Percentiles rank a stretch among this genome's conserved stretches.
Evolutionary conservation across 2,113 vertebrate genomes (phyloP).

Genomic region (Lophius piscatorius): DNA sequence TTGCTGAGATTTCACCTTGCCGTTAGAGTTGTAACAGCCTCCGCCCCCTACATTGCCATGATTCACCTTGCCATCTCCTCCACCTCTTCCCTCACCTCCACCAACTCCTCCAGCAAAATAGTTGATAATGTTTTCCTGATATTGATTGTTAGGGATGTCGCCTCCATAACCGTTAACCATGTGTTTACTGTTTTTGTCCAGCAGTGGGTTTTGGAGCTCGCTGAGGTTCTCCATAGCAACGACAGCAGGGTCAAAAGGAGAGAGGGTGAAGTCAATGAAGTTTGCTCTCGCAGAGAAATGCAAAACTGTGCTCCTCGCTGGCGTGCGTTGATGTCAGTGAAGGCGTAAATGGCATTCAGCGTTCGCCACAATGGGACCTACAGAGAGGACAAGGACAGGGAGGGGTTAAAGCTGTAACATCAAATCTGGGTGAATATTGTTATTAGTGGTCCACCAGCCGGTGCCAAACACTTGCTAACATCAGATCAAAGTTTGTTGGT

Average conservation of each 20-base stretch:
- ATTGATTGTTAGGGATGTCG: conserved; percentile 85
- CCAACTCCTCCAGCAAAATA: conserved; percentile 87
- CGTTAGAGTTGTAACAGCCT: conserved; percentile 67
- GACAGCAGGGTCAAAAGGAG: conserved; percentile 2
- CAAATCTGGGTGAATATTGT: conserved; percentile 11
- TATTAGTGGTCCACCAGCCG: conserved; percentile 25
- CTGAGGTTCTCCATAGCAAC: conserved; percentile 91
- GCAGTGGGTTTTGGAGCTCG: conserved; percentile 91
- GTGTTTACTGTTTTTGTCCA: conserved; percentile 88
- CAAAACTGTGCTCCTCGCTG: conserved; percentile 17
- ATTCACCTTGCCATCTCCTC: conserved; percentile 58
- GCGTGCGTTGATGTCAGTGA: not conserved
- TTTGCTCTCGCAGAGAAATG: not conserved
- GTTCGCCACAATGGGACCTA: conserved; percentile 49
- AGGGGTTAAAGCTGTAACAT: conserved; percentile 8
- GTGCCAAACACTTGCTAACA: conserved; percentile 16
- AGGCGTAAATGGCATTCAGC: conserved; percentile 41
- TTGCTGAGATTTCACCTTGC: conserved; percentile 86
- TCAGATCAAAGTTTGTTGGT: conserved; percentile 61
- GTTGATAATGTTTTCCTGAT: conserved; percentile 93
- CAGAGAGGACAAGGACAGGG: conserved; percentile 43
- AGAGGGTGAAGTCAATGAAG: conserved; percentile 16
- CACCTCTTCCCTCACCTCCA: conserved; percentile 53
- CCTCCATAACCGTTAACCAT: conserved; percentile 85
- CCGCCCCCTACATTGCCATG: conserved; percentile 58